Conservation (phyloP, 2,888 invertebrate genomes). For the Aphidoletes aphidimyza region DNA sequence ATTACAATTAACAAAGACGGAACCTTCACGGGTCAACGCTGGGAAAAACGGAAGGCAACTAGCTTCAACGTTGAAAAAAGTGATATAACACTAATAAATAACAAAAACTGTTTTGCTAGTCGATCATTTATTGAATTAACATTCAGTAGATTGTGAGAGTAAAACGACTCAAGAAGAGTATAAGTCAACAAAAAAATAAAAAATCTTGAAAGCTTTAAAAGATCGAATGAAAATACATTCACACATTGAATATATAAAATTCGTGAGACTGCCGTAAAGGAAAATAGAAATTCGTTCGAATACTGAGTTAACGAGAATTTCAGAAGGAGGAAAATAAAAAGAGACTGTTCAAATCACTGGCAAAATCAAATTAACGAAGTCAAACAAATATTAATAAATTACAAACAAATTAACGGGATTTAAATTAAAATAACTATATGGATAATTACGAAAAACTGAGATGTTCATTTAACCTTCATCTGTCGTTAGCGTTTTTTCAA, state of each 20-base stretch:
- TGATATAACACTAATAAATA: background rate
- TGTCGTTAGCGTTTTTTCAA: no score
- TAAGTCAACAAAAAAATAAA: background rate
- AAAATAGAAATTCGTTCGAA: background rate
- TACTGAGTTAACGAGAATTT: background rate
- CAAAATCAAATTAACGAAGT: no score
- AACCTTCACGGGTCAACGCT: slow-evolving; percentile 50
- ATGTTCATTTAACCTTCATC: no score
- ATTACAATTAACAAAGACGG: slow-evolving; percentile 50
- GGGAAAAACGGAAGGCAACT: slow-evolving; percentile 24
- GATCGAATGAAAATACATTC: background rate
- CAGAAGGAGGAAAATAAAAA: background rate
- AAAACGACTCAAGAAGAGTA: slow-evolving; percentile 10
- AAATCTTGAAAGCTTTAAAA: background rate
- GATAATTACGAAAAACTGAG: no score
- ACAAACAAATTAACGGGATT: no score
- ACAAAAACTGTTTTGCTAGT: slow-evolving; percentile 18
- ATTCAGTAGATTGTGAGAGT: background rate
- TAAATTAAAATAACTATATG: no score
- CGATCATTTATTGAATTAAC: slow-evolving; percentile 10
- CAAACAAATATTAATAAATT: no score
- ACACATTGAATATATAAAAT: background rate
- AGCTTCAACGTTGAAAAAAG: slow-evolving; percentile 10
- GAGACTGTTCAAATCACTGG: no score
- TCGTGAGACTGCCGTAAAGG: background rate